Conservation (phyloP, 2,113 vertebrate species). For the Psammodynastes pulverulentus region DNA sequence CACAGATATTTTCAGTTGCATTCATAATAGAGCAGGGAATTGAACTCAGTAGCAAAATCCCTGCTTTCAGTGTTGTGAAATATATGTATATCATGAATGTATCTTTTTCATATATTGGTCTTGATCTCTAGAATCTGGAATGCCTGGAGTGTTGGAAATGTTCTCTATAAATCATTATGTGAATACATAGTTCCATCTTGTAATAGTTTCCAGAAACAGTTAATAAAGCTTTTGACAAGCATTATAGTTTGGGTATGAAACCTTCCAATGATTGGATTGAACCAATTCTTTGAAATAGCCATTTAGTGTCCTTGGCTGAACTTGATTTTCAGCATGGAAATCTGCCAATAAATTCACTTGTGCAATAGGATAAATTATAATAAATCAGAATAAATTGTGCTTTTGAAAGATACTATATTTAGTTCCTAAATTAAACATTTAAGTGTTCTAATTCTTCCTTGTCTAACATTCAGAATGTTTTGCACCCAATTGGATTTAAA, state of each 20-base stretch:
- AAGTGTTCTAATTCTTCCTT: background rate
- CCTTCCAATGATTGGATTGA: background rate
- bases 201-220: background rate
- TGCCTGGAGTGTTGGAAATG: background rate
- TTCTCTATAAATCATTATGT: background rate
- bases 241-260: background rate
- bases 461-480: background rate
- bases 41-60: background rate
- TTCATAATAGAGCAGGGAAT: background rate
- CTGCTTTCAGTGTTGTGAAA: background rate
- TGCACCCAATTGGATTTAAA: background rate
- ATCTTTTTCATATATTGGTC: background rate
- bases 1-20: background rate
- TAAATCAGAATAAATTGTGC: background rate
- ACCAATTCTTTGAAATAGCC: background rate
- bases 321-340: background rate
- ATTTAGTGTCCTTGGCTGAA: background rate
- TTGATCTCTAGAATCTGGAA: background rate
- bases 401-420: background rate
- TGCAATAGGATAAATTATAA: background rate
- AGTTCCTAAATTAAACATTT: background rate
- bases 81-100: background rate
- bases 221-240: background rate
- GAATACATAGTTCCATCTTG: background rate
- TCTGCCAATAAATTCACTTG: background rate